phyloP scores from a whole-genome alignment of 2,888 invertebrate genomes.

The Epirrhoe alternata region DNA sequence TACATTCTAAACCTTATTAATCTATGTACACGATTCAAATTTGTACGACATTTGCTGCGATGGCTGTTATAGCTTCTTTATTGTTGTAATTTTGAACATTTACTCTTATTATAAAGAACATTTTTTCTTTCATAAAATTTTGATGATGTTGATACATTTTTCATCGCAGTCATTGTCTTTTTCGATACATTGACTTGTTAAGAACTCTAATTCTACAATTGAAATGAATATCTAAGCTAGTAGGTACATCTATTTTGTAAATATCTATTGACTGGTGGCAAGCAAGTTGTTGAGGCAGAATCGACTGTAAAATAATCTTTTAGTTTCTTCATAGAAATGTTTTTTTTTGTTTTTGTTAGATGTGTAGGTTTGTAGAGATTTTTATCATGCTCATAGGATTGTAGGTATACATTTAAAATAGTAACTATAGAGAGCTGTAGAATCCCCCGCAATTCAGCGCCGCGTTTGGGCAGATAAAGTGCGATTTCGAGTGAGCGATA shows the following conservation, averaged over 20 bases:
- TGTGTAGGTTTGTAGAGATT: neutral
- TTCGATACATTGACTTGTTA: conserved; percentile 22
- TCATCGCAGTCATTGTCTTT: conserved; percentile 28
- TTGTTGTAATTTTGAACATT: neutral
- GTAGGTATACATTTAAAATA: conserved; percentile 48
- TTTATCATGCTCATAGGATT: conserved; percentile 36
- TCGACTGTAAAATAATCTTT: conserved; percentile 6
- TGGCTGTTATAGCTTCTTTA: neutral
- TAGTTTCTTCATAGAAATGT: neutral
- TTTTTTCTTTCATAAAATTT: neutral
- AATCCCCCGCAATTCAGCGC: conserved; percentile 64
- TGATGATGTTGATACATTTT: neutral
- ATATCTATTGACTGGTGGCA: conserved; percentile 35
- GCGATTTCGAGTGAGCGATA: conserved; percentile 82
- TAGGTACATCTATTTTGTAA: conserved; percentile 34
- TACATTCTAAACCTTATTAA: conserved; percentile 56
- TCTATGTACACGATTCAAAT: conserved; percentile 37
- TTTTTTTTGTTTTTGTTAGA: conserved; percentile 3
- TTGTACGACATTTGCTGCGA: conserved; percentile 40
- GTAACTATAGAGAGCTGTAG: conserved; percentile 62
- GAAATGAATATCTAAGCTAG: conserved; percentile 37
- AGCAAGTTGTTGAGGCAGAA: conserved; percentile 32
- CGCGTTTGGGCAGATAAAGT: conserved; percentile 80
- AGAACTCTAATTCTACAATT: conserved; percentile 32
- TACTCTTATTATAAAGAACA: neutral